Evolutionary conservation across 2,888 invertebrate species (phyloP), one percentile per base, ranked within the genome.

Genomic region (Erebia palarica): DNA sequence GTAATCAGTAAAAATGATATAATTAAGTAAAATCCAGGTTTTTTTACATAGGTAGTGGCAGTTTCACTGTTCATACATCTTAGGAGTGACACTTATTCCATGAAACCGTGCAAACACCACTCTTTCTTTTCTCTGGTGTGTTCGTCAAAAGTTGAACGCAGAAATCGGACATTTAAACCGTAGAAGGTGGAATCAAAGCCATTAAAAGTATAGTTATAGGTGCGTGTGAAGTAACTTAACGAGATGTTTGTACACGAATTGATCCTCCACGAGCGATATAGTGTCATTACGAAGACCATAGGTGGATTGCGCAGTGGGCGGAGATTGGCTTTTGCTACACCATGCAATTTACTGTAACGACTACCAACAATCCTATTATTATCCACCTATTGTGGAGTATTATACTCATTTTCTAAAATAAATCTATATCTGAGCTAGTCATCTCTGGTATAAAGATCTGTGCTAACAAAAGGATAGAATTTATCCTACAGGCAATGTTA

Each of bases 341-440:
- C 75, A 73, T 75, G 74, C 76, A 77, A 77, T 77, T 77, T 77
- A 75, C 75, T 71, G 71, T 74, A 73, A 75, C 76, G 72, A 76
- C 73, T 72, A 73, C 74, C 73, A 75, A 77, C 76, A 75, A 72
- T 77, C 75, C 75, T 71, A 77, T 77, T 75, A 77, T 77, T 76
- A 76, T 75, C 76, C 75, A 69, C 73, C 73, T 69, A 73, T 75
- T 72, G 74, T 68, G 71, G 64, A 68, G 64, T 72, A 74, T 69
- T 72, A 70, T 55, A 58, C 57, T 57, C 61, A 65, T 75, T 73
- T 67, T 73, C 57, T 75, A 70, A 68, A 65, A 57, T 67, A 66
- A 66, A 66, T 68, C 36, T 27, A 61, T 49, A 68, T 68, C 27
- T 65, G 27, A 21, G 47, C 16, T 63, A 10, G 27, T 14, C 21